Conservation (phyloP, 2,797 vertebrate species). For the Megaceryle alcyon region DNA sequence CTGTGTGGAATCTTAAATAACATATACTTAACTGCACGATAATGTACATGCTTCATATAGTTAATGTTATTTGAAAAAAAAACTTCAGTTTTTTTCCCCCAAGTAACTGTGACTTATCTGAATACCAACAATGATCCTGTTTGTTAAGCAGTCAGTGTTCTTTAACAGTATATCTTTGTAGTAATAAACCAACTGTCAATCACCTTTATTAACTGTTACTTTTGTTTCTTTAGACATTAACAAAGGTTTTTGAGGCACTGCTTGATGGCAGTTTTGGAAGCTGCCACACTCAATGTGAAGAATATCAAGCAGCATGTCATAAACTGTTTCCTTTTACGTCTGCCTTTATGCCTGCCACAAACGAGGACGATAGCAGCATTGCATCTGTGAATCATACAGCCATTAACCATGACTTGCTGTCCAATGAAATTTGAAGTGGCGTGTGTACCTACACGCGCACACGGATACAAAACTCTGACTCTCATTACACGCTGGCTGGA, state of each 20-base stretch:
- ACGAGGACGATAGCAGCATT: constrained; percentile 58
- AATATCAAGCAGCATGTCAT: constrained; percentile 79
- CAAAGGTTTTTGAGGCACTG: constrained; percentile 78
- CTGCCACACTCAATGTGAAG: constrained; percentile 77
- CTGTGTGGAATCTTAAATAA: background rate
- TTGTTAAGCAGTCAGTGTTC: background rate
- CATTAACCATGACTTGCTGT: constrained; percentile 72
- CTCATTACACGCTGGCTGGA: constrained; percentile 50
- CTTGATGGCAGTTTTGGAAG: constrained; percentile 81
- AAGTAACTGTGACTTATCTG: background rate
- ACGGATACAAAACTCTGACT: background rate
- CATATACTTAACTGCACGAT: background rate
- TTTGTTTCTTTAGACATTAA: constrained; percentile 73
- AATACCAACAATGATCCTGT: background rate
- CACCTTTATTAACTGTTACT: background rate
- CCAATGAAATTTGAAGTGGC: constrained; percentile 71
- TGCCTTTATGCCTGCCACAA: constrained; percentile 76
- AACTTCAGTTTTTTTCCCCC: background rate
- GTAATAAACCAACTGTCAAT: background rate
- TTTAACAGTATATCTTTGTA: background rate
- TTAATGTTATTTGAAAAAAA: background rate
- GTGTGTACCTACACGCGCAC: background rate
- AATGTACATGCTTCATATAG: background rate
- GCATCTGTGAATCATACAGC: constrained; percentile 65
- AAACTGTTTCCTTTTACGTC: constrained; percentile 78